A percentile compares a stretch with the other conserved stretches of the same genome.
phyloP scores from a whole-genome alignment of 2,797 vertebrate species.

The Rhinatrema bivittatum region DNA sequence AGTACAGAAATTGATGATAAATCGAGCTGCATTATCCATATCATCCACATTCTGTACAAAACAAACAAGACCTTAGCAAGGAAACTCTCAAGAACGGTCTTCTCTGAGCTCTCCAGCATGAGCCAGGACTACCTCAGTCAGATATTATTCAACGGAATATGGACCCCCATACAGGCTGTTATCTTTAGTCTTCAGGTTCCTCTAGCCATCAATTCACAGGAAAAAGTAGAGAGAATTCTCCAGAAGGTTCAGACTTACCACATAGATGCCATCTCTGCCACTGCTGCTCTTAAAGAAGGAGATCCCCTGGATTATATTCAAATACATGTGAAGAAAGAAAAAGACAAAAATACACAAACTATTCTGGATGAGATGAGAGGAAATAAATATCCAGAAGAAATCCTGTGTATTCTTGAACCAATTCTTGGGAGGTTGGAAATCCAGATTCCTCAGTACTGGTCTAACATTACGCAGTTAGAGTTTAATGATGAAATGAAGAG shows the following conservation, averaged over 20 bases:
- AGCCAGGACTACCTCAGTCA: conserved; percentile 8
- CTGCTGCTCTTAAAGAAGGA: conserved; percentile 6
- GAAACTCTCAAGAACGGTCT: conserved; percentile 5
- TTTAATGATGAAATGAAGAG: background rate
- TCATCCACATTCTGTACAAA: conserved; percentile 4
- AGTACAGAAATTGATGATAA: conserved; percentile 2
- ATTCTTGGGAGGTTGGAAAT: conserved; percentile 7
- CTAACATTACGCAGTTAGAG: background rate
- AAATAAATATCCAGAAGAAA: conserved; percentile 4
- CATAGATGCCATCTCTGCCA: background rate
- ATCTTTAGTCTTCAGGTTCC: conserved; percentile 3
- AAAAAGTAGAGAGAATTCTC: conserved; percentile 7
- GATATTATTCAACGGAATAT: conserved; percentile 23
- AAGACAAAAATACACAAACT: conserved; percentile 14
- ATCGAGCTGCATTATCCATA: conserved; percentile 1
- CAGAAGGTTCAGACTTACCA: conserved; percentile 17
- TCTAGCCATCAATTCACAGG: background rate
- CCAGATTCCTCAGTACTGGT: conserved; percentile 10
- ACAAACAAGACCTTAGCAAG: conserved; percentile 10
- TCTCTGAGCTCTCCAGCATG: conserved; percentile 2
- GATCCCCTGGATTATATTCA: conserved; percentile 6
- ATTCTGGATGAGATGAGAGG: conserved; percentile 16
- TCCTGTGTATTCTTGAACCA: conserved; percentile 3
- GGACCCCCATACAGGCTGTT: conserved; percentile 19
- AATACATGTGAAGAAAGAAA: background rate